Evolutionary conservation across 2,113 vertebrate species (phyloP).

Genomic region (Pao palembangensis): DNA sequence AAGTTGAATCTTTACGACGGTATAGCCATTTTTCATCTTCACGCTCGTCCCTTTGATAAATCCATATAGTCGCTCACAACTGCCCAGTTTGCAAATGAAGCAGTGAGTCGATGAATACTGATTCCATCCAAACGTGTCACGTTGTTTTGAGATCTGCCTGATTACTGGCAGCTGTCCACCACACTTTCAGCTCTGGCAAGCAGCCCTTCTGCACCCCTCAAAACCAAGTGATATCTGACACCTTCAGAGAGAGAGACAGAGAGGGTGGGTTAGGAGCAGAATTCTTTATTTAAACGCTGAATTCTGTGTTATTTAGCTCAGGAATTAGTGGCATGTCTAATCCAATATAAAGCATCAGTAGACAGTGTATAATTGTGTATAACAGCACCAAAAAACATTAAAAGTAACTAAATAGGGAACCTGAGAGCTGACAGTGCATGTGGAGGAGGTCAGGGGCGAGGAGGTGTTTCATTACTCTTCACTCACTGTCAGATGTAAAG

Average conservation of each 20-base stretch:
- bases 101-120: conserved; percentile 11
- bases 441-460: no score
- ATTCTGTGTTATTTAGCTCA: no score
- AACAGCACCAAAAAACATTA: no score
- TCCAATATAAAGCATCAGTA: no score
- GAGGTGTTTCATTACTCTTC: no score
- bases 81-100: not conserved
- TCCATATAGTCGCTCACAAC: not conserved
- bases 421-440: no score
- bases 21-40: not conserved
- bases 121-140: not conserved
- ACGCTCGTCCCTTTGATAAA: not conserved
- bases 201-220: conserved; percentile 21
- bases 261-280: not conserved
- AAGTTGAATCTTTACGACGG: conserved; percentile 20
- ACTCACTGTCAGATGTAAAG: no score
- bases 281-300: no score
- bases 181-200: conserved; percentile 20
- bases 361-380: no score
- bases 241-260: not conserved
- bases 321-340: no score
- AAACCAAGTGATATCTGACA: conserved; percentile 1
- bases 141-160: conserved; percentile 17
- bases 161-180: conserved; percentile 8
- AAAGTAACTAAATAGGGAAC: no score